Evolutionary conservation across 2,797 vertebrate genomes (phyloP).

Genomic region (Loriculus beryllinus): DNA sequence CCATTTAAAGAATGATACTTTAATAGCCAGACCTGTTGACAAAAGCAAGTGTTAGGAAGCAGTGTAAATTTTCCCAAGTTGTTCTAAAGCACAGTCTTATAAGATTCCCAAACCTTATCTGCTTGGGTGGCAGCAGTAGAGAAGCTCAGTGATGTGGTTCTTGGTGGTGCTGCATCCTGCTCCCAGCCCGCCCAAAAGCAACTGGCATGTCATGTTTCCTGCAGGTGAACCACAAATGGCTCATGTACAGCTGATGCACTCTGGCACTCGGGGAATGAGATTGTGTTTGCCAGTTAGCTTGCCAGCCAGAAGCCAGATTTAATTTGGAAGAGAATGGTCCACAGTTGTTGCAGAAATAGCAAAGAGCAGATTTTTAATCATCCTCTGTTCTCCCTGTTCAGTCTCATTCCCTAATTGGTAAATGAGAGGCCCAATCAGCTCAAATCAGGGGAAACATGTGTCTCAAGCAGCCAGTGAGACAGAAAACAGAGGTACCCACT

Average conservation of each 20-base stretch:
- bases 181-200: background rate
- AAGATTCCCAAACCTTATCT: background rate
- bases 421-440: conserved; percentile 49
- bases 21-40: background rate
- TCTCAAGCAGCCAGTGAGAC: conserved; percentile 45
- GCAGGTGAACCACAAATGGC: conserved; percentile 51
- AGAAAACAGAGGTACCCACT: conserved; percentile 55
- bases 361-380: conserved; percentile 54
- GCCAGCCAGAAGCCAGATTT: conserved; percentile 47
- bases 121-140: background rate
- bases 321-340: conserved; percentile 52
- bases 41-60: background rate
- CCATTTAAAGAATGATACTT: background rate
- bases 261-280: background rate
- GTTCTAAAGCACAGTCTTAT: background rate
- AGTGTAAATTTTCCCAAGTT: background rate
- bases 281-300: conserved; percentile 26
- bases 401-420: conserved; percentile 46
- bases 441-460: conserved; percentile 34
- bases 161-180: background rate
- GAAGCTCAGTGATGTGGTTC: background rate
- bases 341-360: conserved; percentile 45
- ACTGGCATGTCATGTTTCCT: background rate
- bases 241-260: background rate
- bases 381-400: conserved; percentile 35